Evolutionary conservation across 1,140 invertebrate species (phyloP).

Genomic region (Pseudoatta argentina): DNA sequence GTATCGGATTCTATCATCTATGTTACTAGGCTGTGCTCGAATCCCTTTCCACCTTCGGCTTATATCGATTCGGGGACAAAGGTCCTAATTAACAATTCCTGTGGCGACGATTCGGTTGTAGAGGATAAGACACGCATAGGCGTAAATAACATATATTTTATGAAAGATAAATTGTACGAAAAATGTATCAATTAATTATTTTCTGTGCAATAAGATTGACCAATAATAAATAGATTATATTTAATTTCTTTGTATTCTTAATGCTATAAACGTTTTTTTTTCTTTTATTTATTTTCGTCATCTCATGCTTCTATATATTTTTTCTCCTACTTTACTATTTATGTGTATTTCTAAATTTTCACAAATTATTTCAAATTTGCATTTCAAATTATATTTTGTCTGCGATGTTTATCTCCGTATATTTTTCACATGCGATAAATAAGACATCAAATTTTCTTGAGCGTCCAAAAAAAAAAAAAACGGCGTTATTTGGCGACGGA

Average conservation of each 20-base stretch:
- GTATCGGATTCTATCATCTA: constrained; percentile 47
- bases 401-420: neutral
- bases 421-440: neutral
- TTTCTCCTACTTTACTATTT: neutral
- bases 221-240: neutral
- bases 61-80: constrained; percentile 45
- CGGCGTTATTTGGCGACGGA: constrained; percentile 4
- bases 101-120: constrained; percentile 20
- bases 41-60: constrained; percentile 22
- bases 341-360: neutral
- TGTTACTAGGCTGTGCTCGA: constrained; percentile 43
- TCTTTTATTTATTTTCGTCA: neutral
- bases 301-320: neutral
- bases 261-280: neutral
- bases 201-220: neutral
- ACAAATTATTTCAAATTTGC: neutral
- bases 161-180: neutral
- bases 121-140: neutral
- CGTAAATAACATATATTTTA: neutral
- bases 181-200: neutral
- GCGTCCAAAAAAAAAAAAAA: neutral
- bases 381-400: neutral
- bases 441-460: neutral
- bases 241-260: neutral
- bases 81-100: constrained; percentile 50